Evolutionary conservation across 2,888 invertebrate genomes (phyloP), one percentile per base, ranked within the genome.

Genomic region (Willowsia nigromaculata): DNA sequence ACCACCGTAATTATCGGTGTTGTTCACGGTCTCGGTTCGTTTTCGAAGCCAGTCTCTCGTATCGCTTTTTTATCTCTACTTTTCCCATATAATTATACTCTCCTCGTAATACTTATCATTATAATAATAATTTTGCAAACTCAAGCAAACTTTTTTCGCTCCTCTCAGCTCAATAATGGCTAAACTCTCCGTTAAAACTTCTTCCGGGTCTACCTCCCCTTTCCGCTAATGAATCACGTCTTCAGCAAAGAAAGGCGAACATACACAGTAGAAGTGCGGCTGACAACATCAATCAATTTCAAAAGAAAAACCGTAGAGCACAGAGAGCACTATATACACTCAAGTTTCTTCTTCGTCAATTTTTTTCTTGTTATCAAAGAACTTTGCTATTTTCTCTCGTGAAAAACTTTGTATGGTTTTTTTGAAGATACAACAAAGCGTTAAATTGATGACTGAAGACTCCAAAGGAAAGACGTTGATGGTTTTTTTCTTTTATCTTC

Each of bases 191-290:
- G 81, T 62, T 62, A 82, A 43, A 68, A 33, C 81, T 68, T 83
- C 83, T 83, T 83, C 83, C 83, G 83, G 83, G 83, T 83, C 50
- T 83, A 53, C 71, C 83, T 71, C 71, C 53, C 68, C 25, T 68
- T 83, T 68, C 50, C 50, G 40, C 71, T 68, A 43, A 50, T 83
- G 83, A 83, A 68, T 83, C 83, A 83, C 83, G 83, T 83, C 83
- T 68, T 40, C 40, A 40, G 22, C n/a, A 18, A 68, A 53, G 18
- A 53, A n/a, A 18, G 13, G 18, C 53, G 18, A 18, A 37, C 13
- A 13, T 13, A 15, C 59, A n/a, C 37, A 15, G n/a, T 0, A 2
- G 27, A 25, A 18, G 30, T 40, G 37, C 40, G 9, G n/a, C 59
- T 30, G n/a, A 1, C 18, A 68, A 33, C 81, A 82, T 62, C 43